Conservation (phyloP, 1,140 invertebrate species). For the Pogonognathellus flavescens region DNA sequence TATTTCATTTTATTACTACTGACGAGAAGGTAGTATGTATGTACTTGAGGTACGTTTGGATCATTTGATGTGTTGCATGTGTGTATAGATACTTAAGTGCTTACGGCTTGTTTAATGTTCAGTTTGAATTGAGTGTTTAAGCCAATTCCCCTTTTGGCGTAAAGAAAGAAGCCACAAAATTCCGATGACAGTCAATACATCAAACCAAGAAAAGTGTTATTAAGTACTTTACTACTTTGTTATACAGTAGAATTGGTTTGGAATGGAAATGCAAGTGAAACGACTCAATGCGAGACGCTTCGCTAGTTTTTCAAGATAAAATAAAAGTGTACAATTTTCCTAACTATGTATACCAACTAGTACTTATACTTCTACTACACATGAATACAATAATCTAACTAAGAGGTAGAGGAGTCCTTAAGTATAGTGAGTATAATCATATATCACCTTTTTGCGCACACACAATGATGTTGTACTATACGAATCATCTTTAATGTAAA, state of each 20-base stretch:
- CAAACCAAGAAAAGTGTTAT: constrained; percentile 1
- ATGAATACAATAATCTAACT: not conserved
- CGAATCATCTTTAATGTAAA: too few relatives aligned
- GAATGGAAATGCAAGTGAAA: constrained; percentile 22
- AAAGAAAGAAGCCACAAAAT: constrained; percentile 20
- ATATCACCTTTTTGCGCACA: not conserved
- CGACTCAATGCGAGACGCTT: not conserved
- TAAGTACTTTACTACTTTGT: too few relatives aligned
- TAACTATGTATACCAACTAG: not conserved
- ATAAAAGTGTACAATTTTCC: not conserved
- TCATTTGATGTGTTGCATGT: too few relatives aligned
- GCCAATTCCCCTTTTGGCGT: not conserved
- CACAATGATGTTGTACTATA: too few relatives aligned
- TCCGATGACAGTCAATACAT: constrained; percentile 2
- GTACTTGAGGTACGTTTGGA: too few relatives aligned
- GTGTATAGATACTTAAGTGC: not conserved
- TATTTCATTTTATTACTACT: too few relatives aligned
- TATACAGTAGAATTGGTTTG: not conserved
- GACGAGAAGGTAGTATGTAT: too few relatives aligned
- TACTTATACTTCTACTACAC: not conserved
- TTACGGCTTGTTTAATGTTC: not conserved
- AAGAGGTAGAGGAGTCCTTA: not conserved
- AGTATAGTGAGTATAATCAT: not conserved
- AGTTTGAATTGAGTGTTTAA: constrained; percentile 12
- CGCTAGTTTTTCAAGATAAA: not conserved